Evolutionary conservation across 2,888 invertebrate species (phyloP), one percentile per base, ranked within the genome.

Genomic region (Brenthis hecate): DNA sequence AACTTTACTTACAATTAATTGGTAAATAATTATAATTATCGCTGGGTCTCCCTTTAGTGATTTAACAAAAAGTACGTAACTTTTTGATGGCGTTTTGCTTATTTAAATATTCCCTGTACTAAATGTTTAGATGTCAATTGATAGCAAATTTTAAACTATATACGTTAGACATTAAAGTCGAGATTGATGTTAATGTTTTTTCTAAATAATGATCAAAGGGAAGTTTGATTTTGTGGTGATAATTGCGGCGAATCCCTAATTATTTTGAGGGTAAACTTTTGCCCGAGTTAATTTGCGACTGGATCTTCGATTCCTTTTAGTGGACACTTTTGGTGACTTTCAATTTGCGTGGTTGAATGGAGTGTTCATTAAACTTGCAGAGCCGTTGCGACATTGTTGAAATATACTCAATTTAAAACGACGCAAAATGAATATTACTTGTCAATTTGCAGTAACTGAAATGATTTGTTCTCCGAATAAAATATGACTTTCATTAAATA

Each of bases 241-340:
- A 92, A 92, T 92, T 92, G 92, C 86, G 92, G 92, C 83, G 89
- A 89, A 91, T 92, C 92, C 89, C 89, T 92, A 92, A 92, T 92
- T 92, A 92, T 92, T 92, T 92, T 87, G 91, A 88, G 92, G 92
- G 91, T 92, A 92, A 92, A 92, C 92, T 92, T 92, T 89, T 81
- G 80, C 85, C 78, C 76, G 85, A 92, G 92, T 92, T 91, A 92
- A 92, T 92, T 92, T 91, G 85, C 86, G 82, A 85, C 80, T 87
- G 87, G 83, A 84, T 86, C 87, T 88, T 89, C 85, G 86, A 86
- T 87, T 89, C 87, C 86, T 85, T 88, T 89, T 91, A 91, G 92
- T 91, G 90, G 91, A 88, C 88, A 91, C 90, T 89, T 91, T 85
- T 81, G 86, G 86, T 87, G 88, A 90, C 88, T 90, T 85, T 85